Evolutionary conservation across 2,797 vertebrate genomes (phyloP).

Genomic region (Podargus strigoides): DNA sequence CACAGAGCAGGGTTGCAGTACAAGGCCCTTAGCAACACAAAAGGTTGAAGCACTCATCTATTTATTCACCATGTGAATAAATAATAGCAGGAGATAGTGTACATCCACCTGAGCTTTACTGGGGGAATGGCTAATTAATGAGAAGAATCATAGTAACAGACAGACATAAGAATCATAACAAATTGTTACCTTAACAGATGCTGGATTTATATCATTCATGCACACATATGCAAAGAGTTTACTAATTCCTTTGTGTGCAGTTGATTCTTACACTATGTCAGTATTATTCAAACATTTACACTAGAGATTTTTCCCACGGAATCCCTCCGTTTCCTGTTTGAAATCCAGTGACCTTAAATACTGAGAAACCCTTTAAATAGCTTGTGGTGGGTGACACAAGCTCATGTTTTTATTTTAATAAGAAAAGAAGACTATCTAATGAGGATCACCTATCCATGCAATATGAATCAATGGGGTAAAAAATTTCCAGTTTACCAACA

Average conservation of each 20-base stretch:
- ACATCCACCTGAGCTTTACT: neutral
- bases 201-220: neutral
- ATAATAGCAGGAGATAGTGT: neutral
- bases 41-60: too few species aligned
- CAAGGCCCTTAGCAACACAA: too few species aligned
- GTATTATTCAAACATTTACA: conserved; percentile 23
- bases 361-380: conserved; percentile 45
- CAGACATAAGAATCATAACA: neutral
- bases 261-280: neutral
- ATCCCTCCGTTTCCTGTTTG: conserved; percentile 46
- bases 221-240: neutral
- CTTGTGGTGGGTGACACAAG: neutral
- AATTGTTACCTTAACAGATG: neutral
- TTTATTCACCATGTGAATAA: too few species aligned
- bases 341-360: conserved; percentile 22
- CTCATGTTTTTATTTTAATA: neutral
- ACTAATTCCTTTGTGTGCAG: neutral
- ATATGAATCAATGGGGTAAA: neutral
- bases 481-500: neutral
- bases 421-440: neutral
- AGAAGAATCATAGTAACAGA: neutral
- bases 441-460: neutral
- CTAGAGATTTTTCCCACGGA: conserved; percentile 52
- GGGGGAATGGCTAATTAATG: neutral
- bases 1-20: too few species aligned